Evolutionary conservation across 1,140 invertebrate species (phyloP), one percentile per base, ranked within the genome.

Genomic region (Brachionus sp.): DNA sequence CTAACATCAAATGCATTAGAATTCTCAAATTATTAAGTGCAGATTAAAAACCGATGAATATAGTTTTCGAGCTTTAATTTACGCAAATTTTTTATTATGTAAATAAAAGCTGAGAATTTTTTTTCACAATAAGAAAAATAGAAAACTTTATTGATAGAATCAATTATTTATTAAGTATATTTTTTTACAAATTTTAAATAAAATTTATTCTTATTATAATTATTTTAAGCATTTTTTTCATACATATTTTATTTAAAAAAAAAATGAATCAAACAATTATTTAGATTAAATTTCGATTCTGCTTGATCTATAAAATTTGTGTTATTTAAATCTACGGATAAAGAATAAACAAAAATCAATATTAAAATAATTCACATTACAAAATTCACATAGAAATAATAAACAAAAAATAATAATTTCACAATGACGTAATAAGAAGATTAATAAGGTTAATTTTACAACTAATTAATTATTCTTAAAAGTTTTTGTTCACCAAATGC

Each of bases 391-490:
- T 6, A 57, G 19, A 57, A 57, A 19, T 19, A 19, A 57, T 9
- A 57, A 16, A 29, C 29, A 29, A 57, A 57, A 19, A n/a, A n/a
- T n/a, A n/a, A 57, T 57, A 57, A 57, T 57, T 57, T 57, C 50
- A 2, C 50, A 57, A 57, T 57, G 50, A 57, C 50, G 50, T 57
- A 57, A 57, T 57, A 57, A 29, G 50, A 19, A 19, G 50, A 57
- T 57, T 57, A 57, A 57, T 57, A 57, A 57, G 50, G 50, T 57
- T 57, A 57, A 57, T 57, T 57, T 57, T 57, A 57, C 16, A 23
- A 19, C 16, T 57, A 57, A 23, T 57, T 19, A 57, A 57, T 19
- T 57, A 57, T 57, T 5, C 16, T 23, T 23, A 7, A 25, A 57
- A 57, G 16, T 50, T 50, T 50, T 6, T 50, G 13, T 50, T 50